These are phyloP conservation scores for Heteromyza rotundicornis DNA, from an alignment of 2,888 invertebrate species.

Conservation along the genomic window DNA sequence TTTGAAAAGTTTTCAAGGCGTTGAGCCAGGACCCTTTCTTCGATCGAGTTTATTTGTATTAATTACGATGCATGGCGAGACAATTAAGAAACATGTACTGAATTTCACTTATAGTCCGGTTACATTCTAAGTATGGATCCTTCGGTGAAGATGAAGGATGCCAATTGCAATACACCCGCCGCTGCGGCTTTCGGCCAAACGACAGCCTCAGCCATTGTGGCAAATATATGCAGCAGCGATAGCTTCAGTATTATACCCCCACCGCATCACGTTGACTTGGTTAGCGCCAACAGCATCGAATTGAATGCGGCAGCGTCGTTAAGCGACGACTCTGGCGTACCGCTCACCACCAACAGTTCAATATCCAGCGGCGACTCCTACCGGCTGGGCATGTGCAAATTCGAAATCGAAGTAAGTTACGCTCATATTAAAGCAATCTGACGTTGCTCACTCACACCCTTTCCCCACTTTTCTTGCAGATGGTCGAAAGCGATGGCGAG, in stretches of 20 bases:
- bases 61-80: too few species aligned
- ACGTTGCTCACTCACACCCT: neutral
- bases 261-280: conserved; percentile 53
- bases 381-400: conserved; percentile 61
- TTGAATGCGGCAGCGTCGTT: conserved; percentile 60
- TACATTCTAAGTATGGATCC: conserved; percentile 31
- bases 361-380: conserved; percentile 62
- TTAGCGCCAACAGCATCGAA: conserved; percentile 62
- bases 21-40: too few species aligned
- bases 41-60: too few species aligned
- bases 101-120: neutral
- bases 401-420: conserved; percentile 60
- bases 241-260: conserved; percentile 56
- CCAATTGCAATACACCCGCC: conserved; percentile 36
- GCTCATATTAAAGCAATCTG: neutral
- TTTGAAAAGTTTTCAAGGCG: too few species aligned
- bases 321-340: conserved; percentile 62
- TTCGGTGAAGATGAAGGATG: conserved; percentile 36
- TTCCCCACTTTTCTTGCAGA: conserved; percentile 64
- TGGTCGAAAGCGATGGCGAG: conserved; percentile 84
- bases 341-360: conserved; percentile 61
- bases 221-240: conserved; percentile 55
- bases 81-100: too few species aligned
- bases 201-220: conserved; percentile 24
- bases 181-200: conserved; percentile 29